Conservation (phyloP, 2,113 vertebrate genomes). For the Ibidorhyncha struthersii region DNA sequence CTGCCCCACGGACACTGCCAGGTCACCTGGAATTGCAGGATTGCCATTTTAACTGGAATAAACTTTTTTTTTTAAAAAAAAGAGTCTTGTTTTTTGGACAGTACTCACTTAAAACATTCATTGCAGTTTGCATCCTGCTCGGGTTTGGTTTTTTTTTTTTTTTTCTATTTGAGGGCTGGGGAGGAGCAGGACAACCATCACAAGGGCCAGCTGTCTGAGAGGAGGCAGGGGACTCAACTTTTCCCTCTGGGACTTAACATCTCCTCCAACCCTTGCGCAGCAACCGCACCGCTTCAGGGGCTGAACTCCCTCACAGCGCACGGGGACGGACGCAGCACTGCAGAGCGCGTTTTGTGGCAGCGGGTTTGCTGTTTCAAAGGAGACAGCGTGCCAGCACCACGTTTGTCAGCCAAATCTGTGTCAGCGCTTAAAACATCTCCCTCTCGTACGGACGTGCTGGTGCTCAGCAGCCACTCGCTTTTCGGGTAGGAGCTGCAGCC, state of each 20-base stretch:
- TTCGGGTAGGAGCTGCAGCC: constrained; percentile 35
- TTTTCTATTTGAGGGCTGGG: not conserved
- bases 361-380: not conserved
- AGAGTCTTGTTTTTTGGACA: not conserved
- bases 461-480: constrained; percentile 53
- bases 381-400: not conserved
- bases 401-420: constrained; percentile 39
- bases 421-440: constrained; percentile 25
- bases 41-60: not conserved
- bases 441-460: not conserved
- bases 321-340: not conserved
- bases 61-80: not conserved
- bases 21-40: not conserved
- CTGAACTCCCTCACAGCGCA: not conserved
- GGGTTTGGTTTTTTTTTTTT: not conserved
- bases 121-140: not conserved
- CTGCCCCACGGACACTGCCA: not conserved
- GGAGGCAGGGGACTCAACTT: not conserved
- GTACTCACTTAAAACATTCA: not conserved
- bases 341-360: not conserved
- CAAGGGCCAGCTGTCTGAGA: not conserved
- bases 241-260: fast-evolving
- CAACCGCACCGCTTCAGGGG: fast-evolving
- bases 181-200: not conserved
- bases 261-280: not conserved